A percentile compares a stretch with the other conserved stretches of the same genome.
These are phyloP conservation scores for Darevskia nairensis DNA, from an alignment of 2,797 vertebrate species.

Conservation along the genomic window DNA sequence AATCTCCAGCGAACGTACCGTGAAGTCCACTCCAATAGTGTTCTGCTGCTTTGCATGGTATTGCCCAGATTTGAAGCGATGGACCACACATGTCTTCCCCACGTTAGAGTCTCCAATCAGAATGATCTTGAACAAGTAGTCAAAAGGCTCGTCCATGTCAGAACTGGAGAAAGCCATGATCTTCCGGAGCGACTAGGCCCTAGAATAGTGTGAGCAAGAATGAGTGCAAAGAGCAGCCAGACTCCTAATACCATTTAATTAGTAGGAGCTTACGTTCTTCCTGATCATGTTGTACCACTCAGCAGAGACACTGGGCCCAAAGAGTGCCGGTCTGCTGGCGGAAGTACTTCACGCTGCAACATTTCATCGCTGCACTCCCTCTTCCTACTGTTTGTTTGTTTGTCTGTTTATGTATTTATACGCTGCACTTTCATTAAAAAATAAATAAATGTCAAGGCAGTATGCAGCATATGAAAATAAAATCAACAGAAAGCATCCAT, in stretches of 20 bases:
- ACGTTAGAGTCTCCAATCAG: slow-evolving; percentile 95
- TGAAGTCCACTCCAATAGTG: slow-evolving; percentile 97
- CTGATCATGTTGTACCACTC: neutral
- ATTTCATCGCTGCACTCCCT: no score
- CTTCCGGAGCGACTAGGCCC: neutral
- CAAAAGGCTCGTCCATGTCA: slow-evolving; percentile 86
- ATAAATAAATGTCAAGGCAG: neutral
- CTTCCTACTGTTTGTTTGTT: neutral
- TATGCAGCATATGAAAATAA: neutral
- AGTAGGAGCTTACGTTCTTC: neutral
- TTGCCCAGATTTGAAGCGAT: slow-evolving; percentile 91
- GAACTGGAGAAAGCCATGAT: slow-evolving; percentile 80
- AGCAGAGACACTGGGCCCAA: neutral
- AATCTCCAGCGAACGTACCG: slow-evolving; percentile 89
- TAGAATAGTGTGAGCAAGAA: neutral
- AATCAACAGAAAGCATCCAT: neutral
- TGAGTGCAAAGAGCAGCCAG: neutral
- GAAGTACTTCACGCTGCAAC: no score
- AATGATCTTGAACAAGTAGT: slow-evolving; percentile 97
- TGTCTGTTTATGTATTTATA: neutral
- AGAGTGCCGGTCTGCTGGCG: neutral
- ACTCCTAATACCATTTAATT: neutral
- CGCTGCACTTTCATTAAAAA: neutral
- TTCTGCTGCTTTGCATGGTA: slow-evolving; percentile 91
- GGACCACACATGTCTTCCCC: slow-evolving; percentile 95